Base-by-base conservation (phyloP, 2,797 vertebrate genomes). In the Melanitta fusca region DNA sequence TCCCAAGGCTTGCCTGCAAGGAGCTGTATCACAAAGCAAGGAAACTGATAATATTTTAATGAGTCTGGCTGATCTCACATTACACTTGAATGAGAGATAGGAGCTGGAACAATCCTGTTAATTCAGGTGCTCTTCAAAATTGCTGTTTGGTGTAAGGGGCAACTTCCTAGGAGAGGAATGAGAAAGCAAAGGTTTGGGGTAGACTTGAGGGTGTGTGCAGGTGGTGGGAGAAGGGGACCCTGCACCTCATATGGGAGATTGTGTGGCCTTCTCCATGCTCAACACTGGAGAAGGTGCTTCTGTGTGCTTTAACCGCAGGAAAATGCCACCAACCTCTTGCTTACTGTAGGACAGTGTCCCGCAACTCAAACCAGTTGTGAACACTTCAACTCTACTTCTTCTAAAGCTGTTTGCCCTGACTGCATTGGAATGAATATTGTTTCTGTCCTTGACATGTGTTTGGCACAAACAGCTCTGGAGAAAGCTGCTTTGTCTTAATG, bases 171-270 rank as follows among this genome's bases (percentile, higher is more conserved):
- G 89, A 91, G 28, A 93, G 15, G 25, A 85, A 65, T 21, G 16
- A 86, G 36, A 88, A 92, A 85, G 45, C 5, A 28, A 65, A 78
- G 2, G 2, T 32, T 43, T 43, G 13, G 49, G 8, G 11, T 20
- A 38, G 16, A 8, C 6, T 41, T 32, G 6, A n/a, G 27, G 2
- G 11, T 62, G 51, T 28, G 51, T 28, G 32, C 13, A 61, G 61
- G 16, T 5, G 3, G 13, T 72, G 7, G 17, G 28, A 47, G 49
- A 41, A 6, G 18, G 13, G 2, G 3, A 57, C 19, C 18, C 56
- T 57, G 32, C 7, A 20, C 3, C 6, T 1, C 0, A 12, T 0
- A 22, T 11, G 14, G 9, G 36, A 88, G 79, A 58, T 32, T 6
- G 16, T n/a, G 45, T 12, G 22, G 64, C 22, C 7, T n/a, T 60